Conservation (phyloP, 2,113 vertebrate genomes). For the Miniopterus natalensis region DNA sequence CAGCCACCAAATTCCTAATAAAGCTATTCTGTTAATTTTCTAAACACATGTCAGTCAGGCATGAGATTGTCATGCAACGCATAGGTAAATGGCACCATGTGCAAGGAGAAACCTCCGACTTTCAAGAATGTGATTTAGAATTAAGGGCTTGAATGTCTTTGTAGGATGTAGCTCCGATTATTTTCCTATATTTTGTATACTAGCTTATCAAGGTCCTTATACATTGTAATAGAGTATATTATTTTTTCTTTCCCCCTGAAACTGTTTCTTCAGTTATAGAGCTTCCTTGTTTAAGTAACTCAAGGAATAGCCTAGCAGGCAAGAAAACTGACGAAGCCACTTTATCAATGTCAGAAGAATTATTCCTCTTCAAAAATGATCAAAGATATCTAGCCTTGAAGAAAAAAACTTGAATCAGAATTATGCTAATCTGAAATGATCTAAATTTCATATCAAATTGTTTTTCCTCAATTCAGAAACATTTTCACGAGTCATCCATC, state of each 20-base stretch:
- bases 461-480: constrained; percentile 52
- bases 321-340: constrained; percentile 59
- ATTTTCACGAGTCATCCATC: constrained; percentile 32
- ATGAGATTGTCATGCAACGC: neutral
- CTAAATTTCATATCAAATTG: constrained; percentile 58
- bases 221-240: neutral
- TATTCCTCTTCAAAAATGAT: constrained; percentile 47
- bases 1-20: neutral
- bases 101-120: neutral
- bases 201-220: neutral
- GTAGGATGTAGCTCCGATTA: constrained; percentile 7
- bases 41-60: neutral
- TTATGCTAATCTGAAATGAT: constrained; percentile 40
- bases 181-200: neutral
- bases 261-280: constrained; percentile 51
- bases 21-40: constrained; percentile 9
- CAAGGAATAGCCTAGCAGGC: neutral
- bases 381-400: constrained; percentile 45
- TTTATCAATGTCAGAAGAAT: constrained; percentile 63
- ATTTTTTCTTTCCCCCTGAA: neutral
- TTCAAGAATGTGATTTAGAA: constrained; percentile 26
- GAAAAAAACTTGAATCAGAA: constrained; percentile 42
- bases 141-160: neutral
- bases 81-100: constrained; percentile 8
- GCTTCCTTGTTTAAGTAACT: constrained; percentile 48